These are phyloP conservation scores for Nephrocerus scutellatus DNA, from an alignment of 2,888 invertebrate species.

Conservation along the genomic window DNA sequence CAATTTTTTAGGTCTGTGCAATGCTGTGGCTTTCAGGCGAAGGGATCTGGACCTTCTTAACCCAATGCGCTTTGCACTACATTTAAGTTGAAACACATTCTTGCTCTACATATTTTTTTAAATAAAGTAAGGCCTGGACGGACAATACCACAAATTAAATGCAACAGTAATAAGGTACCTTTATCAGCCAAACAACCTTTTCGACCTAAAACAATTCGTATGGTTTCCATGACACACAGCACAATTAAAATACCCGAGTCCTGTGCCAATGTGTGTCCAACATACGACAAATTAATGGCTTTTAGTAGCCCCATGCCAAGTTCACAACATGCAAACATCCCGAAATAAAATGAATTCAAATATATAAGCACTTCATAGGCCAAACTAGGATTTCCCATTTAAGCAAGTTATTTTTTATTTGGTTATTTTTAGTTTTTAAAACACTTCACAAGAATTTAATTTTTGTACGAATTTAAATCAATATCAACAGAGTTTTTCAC, in stretches of 20 bases:
- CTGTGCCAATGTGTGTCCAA: slow-evolving; percentile 63
- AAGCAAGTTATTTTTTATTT: too few relatives aligned
- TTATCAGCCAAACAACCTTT: slow-evolving; percentile 55
- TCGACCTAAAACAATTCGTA: slow-evolving; percentile 76
- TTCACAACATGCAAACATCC: slow-evolving; percentile 77
- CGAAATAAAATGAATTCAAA: slow-evolving; percentile 78
- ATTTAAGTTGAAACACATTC: slow-evolving; percentile 1
- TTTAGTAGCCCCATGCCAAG: slow-evolving; percentile 73
- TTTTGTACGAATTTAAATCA: too few relatives aligned
- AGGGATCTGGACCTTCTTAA: slow-evolving; percentile 3
- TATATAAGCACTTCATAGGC: slow-evolving; percentile 78
- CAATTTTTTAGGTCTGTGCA: too few relatives aligned
- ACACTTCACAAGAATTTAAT: too few relatives aligned
- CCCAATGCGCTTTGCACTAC: slow-evolving; percentile 2
- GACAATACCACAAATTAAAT: slow-evolving; percentile 3
- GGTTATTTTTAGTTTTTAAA: too few relatives aligned
- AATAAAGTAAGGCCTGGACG: background rate
- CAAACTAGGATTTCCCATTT: slow-evolving; percentile 70
- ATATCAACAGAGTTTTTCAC: too few relatives aligned
- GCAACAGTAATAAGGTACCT: slow-evolving; percentile 29
- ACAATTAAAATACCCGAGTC: slow-evolving; percentile 74
- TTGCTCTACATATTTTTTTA: too few relatives aligned
- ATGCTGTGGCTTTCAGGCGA: too few relatives aligned
- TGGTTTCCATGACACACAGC: slow-evolving; percentile 70
- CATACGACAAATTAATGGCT: slow-evolving; percentile 72